phyloP scores from a whole-genome alignment of 2,113 vertebrate genomes.

The Etheostoma spectabile region DNA sequence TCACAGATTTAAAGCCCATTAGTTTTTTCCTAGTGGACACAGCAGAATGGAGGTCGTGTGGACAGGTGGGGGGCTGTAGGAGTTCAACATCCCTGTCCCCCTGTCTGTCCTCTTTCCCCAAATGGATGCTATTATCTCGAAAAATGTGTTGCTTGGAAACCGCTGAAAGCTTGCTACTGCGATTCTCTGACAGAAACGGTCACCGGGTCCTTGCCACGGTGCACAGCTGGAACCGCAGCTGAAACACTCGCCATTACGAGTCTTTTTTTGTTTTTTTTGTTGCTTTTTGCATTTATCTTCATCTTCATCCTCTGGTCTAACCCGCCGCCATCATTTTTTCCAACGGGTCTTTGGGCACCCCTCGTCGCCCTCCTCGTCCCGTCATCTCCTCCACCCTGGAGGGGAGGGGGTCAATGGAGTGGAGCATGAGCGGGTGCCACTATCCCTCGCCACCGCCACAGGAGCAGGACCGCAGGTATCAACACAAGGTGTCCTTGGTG shows the following conservation, averaged over 20 bases:
- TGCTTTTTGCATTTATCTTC: constrained; percentile 32
- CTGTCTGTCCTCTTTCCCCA: constrained; percentile 43
- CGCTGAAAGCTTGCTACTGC: constrained; percentile 65
- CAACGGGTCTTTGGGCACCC: constrained; percentile 78
- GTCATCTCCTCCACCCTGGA: constrained; percentile 71
- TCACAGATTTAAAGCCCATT: constrained; percentile 50
- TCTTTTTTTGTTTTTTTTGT: neutral
- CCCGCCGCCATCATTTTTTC: constrained; percentile 77
- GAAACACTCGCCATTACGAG: constrained; percentile 55
- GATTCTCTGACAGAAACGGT: constrained; percentile 69
- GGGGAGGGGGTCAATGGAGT: constrained; percentile 79
- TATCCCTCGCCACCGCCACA: constrained; percentile 84
- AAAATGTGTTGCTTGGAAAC: constrained; percentile 82
- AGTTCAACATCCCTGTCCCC: constrained; percentile 50
- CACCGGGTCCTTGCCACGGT: constrained; percentile 42
- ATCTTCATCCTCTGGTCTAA: constrained; percentile 42
- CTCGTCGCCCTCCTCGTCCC: constrained; percentile 76
- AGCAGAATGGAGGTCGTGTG: constrained; percentile 74
- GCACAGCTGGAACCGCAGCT: constrained; percentile 74
- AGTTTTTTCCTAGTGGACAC: constrained; percentile 33
- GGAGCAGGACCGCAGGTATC: constrained; percentile 90
- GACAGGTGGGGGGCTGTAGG: constrained; percentile 74
- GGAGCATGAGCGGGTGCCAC: constrained; percentile 92
- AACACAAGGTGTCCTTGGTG: constrained; percentile 94
- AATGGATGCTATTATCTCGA: constrained; percentile 78